phyloP scores from a whole-genome alignment of 2,113 vertebrate species.

The Rhinopomastus cyanomelas region DNA sequence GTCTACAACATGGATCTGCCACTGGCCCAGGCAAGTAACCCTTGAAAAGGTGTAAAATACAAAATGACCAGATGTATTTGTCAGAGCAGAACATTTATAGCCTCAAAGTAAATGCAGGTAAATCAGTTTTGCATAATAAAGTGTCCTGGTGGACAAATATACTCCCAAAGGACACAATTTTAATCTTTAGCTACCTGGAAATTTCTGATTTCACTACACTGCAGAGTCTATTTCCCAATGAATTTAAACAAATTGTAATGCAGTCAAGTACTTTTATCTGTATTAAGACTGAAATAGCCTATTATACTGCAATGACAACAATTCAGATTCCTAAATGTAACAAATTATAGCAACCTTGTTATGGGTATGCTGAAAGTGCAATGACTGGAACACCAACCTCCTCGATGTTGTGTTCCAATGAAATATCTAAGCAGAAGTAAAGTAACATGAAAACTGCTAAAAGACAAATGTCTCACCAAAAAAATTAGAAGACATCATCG shows the following conservation, averaged over 20 bases:
- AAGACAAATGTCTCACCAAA: accelerated
- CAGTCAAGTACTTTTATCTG: accelerated
- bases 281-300: accelerated
- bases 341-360: accelerated
- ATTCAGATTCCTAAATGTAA: neutral
- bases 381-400: neutral
- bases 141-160: neutral
- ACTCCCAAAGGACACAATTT: neutral
- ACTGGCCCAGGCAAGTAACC: accelerated
- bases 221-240: accelerated
- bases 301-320: accelerated
- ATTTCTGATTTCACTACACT: neutral
- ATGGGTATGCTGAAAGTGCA: accelerated
- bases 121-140: neutral
- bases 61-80: neutral
- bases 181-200: accelerated
- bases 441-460: accelerated
- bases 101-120: neutral
- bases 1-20: neutral
- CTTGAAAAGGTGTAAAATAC: neutral
- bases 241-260: accelerated
- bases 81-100: neutral
- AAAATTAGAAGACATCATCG: accelerated
- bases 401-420: neutral
- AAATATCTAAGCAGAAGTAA: accelerated